A percentile compares a stretch with the other conserved stretches of the same genome.
Evolutionary conservation across 2,113 vertebrate genomes (phyloP).

Genomic region (Hippocampus mohnikei): DNA sequence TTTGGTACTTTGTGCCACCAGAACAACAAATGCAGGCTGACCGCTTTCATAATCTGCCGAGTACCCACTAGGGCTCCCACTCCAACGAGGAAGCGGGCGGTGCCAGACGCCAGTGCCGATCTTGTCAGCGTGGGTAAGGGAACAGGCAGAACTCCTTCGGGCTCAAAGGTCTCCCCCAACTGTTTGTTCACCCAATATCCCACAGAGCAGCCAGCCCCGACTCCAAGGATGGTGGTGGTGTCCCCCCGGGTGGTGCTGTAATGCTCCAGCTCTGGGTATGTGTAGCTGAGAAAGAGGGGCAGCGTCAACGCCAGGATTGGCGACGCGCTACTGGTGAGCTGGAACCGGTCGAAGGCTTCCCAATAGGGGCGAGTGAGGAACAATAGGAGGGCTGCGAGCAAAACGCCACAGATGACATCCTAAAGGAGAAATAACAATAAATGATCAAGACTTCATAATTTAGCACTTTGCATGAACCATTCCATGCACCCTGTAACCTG

Average conservation of each 20-base stretch:
- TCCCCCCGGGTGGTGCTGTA: conserved; percentile 91
- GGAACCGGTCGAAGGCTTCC: conserved; percentile 78
- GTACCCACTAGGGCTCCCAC: conserved; percentile 72
- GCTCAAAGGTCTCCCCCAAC: conserved; percentile 60
- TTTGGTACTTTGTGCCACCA: conserved; percentile 71
- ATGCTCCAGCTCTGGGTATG: conserved; percentile 83
- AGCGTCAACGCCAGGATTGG: conserved; percentile 73
- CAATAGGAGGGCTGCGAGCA: conserved; percentile 76
- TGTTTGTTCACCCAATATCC: conserved; percentile 86
- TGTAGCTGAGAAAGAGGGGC: conserved; percentile 81
- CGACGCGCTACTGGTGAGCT: conserved; percentile 78
- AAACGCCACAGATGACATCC: conserved; percentile 86
- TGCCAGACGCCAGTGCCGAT: not conserved
- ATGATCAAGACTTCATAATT: not conserved
- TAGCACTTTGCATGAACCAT: too few relatives aligned
- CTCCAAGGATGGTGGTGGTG: conserved; percentile 86
- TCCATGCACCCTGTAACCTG: too few relatives aligned
- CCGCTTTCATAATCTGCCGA: conserved; percentile 69
- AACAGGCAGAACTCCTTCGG: conserved; percentile 61
- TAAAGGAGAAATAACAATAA: conserved; percentile 47
- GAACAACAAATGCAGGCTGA: conserved; percentile 72
- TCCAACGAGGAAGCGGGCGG: conserved; percentile 73
- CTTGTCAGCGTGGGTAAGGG: conserved; percentile 59
- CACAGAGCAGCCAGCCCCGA: conserved; percentile 75
- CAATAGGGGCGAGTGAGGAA: conserved; percentile 79